Conservation (phyloP, 2,888 invertebrate species). For the Sinohyriopsis cumingii region DNA sequence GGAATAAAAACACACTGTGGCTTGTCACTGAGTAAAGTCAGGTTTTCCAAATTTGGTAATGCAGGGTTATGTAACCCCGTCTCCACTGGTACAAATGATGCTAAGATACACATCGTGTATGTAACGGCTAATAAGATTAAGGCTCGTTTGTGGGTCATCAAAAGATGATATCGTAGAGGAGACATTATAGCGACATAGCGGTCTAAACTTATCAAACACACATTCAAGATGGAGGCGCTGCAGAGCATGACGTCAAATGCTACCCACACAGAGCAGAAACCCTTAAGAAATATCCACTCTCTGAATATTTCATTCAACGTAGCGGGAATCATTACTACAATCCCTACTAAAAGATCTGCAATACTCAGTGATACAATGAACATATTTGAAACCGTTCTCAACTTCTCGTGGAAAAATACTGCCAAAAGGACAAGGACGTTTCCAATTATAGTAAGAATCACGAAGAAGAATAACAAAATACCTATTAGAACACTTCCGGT, state of each 20-base stretch:
- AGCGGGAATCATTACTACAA: slow-evolving; percentile 61
- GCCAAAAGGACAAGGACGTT: slow-evolving; percentile 55
- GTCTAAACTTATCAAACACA: slow-evolving; percentile 60
- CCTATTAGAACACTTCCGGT: slow-evolving; percentile 40
- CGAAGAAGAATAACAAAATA: slow-evolving; percentile 39
- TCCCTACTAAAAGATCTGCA: slow-evolving; percentile 59
- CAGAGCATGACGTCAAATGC: slow-evolving; percentile 63
- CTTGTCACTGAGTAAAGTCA: slow-evolving; percentile 45
- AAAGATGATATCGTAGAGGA: slow-evolving; percentile 56
- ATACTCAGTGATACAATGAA: slow-evolving; percentile 59
- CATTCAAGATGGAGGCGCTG: slow-evolving; percentile 60
- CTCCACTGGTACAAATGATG: slow-evolving; percentile 60
- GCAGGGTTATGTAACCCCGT: slow-evolving; percentile 58
- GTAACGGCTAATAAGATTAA: slow-evolving; percentile 39
- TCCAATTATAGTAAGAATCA: slow-evolving; percentile 48
- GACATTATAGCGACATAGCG: slow-evolving; percentile 60
- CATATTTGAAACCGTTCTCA: slow-evolving; percentile 57
- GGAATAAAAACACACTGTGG: slow-evolving; percentile 59
- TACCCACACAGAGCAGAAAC: slow-evolving; percentile 59
- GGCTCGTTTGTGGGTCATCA: slow-evolving; percentile 53
- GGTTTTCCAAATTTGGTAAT: slow-evolving; percentile 49
- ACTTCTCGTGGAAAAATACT: slow-evolving; percentile 45
- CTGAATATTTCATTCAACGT: slow-evolving; percentile 53
- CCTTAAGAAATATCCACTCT: slow-evolving; percentile 49
- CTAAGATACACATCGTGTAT: slow-evolving; percentile 55